phyloP scores from a whole-genome alignment of 2,797 vertebrate genomes.

The Agapornis canus region DNA sequence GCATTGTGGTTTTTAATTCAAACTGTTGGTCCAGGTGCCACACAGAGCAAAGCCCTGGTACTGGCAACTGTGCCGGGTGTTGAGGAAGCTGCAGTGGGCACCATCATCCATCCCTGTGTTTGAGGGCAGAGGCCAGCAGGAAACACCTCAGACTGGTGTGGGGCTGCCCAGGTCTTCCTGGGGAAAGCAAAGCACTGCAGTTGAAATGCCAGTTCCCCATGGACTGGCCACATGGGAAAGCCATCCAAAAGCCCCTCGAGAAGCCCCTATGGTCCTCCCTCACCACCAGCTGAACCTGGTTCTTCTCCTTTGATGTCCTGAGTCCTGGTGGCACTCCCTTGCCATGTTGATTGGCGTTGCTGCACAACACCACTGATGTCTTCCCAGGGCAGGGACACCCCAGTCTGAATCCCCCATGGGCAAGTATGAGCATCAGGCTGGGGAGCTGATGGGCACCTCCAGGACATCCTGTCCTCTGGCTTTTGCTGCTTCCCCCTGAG shows the following conservation, averaged over 20 bases:
- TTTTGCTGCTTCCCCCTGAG: not conserved
- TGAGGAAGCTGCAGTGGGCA: rapidly evolving
- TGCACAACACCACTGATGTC: not conserved
- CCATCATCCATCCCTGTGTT: not conserved
- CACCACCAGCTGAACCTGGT: not conserved
- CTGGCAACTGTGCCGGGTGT: rapidly evolving
- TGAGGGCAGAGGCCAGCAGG: not conserved
- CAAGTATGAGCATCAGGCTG: not conserved
- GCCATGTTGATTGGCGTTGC: not conserved
- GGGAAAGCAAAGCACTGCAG: not conserved
- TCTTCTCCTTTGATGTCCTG: not conserved
- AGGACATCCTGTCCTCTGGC: not conserved
- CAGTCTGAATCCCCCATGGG: not conserved
- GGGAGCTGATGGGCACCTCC: not conserved
- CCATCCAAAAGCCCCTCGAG: not conserved
- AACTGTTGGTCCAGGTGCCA: not conserved
- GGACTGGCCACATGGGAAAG: not conserved
- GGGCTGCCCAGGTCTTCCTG: not conserved
- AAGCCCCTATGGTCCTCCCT: not conserved
- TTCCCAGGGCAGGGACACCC: not conserved
- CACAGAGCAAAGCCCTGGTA: not conserved
- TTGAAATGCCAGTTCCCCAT: rapidly evolving
- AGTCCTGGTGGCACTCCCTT: not conserved
- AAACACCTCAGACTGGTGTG: not conserved
- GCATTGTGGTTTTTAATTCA: not conserved